Conservation (phyloP, 2,888 invertebrate species). For the Sclerodermus sp. region DNA sequence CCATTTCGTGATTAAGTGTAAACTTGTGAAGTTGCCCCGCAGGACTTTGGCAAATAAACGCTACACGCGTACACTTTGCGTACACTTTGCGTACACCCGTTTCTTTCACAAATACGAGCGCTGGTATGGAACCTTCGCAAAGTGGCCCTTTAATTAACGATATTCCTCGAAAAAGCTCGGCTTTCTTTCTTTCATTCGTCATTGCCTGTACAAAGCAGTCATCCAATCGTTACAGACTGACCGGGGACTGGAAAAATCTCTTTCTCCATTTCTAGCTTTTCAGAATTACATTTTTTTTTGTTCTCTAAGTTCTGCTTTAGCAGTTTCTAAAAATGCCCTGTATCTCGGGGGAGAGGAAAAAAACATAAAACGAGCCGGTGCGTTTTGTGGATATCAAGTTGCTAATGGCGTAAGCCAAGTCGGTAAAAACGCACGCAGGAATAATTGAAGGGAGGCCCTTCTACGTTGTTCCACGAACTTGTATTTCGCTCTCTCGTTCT, state of each 20-base stretch:
- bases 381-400: slow-evolving; percentile 41
- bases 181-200: no score
- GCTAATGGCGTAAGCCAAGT: slow-evolving; percentile 52
- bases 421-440: slow-evolving; percentile 46
- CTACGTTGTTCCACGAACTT: slow-evolving; percentile 20
- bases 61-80: slow-evolving; percentile 13
- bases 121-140: no score
- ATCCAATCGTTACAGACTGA: no score
- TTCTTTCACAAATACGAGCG: slow-evolving; percentile 10
- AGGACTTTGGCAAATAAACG: slow-evolving; percentile 28
- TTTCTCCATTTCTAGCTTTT: no score
- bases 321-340: no score
- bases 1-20: slow-evolving; percentile 57
- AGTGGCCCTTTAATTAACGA: no score
- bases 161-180: not conserved
- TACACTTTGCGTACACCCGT: not conserved
- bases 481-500: slow-evolving; percentile 20
- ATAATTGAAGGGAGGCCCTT: slow-evolving; percentile 45
- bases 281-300: no score
- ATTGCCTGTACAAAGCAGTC: no score
- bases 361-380: not conserved
- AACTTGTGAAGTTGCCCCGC: slow-evolving; percentile 43
- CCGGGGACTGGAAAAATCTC: no score
- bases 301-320: no score
- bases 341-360: not conserved